Evolutionary conservation across 2,888 invertebrate genomes (phyloP), one percentile per base, ranked within the genome.

Genomic region (Bibio marci): DNA sequence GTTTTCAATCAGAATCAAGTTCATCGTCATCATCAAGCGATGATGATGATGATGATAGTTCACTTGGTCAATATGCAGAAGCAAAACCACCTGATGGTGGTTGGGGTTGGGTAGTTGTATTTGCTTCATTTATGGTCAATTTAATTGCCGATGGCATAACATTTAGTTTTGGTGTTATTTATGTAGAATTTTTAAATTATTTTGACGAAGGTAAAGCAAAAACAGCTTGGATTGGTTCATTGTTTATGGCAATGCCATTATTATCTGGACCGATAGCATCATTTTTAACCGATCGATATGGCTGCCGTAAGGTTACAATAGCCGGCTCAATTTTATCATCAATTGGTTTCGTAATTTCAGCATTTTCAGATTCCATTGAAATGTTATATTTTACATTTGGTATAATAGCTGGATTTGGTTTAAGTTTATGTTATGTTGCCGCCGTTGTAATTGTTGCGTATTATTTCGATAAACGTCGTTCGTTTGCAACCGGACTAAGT

Each of bases 91-190:
- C 86, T 2, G 88, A 90, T 58, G 88, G 87, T 10, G 88, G 90
- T 12, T 90, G 82, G 80, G 90, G 90, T 5, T 92, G 91, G 91
- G 80, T 91, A 25, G 74, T 92, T 37, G 90, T 91, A 1, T 75
- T 80, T 43, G 86, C 86, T 18, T 79, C 87, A 1, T 91, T 92
- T 57, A 70, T 88, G 64, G 80, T 88, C 45, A 88, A 88, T 57
- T 68, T 88, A 45, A 86, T 92, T 50, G 87, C 87, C 30, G 92
- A 92, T 57, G 92, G 92, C 3, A 77, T 90, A 47, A 87, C 87
- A 1, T 88, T 90, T 63, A 85, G 85, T 46, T 91, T 91, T 59
- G 92, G 92, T 40, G 80, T 91, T 4, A 77, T 92, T 51, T 90
- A 73, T 59, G 78, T 82, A 3, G 81, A 87, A 54, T 81, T 92